Percentiles rank a stretch among this genome's conserved stretches.
phyloP scores from a whole-genome alignment of 2,888 invertebrate genomes.

The Ariolimax columbianus region DNA sequence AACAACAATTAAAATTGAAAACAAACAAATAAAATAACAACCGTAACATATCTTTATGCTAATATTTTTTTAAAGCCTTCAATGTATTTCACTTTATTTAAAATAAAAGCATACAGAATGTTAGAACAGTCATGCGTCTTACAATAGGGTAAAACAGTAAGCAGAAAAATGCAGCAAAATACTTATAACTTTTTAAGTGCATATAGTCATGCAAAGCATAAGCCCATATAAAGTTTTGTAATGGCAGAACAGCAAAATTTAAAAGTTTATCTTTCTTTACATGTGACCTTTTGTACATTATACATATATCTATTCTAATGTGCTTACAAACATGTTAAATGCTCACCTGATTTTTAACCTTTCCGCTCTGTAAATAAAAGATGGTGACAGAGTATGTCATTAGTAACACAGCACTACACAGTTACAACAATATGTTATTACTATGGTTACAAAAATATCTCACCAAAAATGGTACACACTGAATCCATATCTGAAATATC shows the following conservation, averaged over 20 bases:
- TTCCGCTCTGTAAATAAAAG: slow-evolving; percentile 35
- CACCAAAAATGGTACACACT: not conserved
- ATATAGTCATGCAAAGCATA: not conserved
- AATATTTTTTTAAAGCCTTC: not conserved
- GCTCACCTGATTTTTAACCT: slow-evolving; percentile 34
- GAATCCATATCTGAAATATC: not conserved
- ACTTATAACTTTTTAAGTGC: not conserved
- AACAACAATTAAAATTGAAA: slow-evolving; percentile 37
- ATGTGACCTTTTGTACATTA: not conserved
- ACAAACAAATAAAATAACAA: not conserved
- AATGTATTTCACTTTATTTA: not conserved
- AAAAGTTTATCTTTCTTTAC: no score
- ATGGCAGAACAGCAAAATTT: not conserved
- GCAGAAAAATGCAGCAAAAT: slow-evolving; percentile 29
- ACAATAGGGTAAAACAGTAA: not conserved
- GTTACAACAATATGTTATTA: not conserved
- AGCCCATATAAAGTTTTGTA: not conserved
- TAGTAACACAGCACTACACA: not conserved
- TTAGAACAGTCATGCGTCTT: not conserved
- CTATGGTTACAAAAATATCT: not conserved
- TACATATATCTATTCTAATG: not conserved
- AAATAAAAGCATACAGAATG: not conserved
- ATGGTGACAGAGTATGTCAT: not conserved
- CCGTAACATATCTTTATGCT: not conserved
- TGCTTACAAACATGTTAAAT: not conserved